Evolutionary conservation across 30 jellyfish, hydroid and myxozoan genomes (phyloP), one percentile per base, ranked within the genome.

Genomic region (Cassiopea xamachana): DNA sequence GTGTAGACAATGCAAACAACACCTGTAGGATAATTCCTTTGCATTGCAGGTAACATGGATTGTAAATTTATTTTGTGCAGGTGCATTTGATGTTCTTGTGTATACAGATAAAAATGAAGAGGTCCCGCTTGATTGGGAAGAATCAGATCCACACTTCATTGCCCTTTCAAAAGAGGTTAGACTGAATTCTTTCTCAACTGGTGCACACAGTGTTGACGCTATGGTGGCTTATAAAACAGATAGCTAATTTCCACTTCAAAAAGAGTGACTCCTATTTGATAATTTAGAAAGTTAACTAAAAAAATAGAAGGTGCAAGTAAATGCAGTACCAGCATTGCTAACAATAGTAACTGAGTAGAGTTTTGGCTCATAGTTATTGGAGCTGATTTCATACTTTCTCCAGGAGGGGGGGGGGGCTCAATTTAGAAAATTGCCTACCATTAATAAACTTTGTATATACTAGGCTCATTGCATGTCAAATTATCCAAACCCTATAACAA

Each of bases 101-200:
- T 90, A 97, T 91, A 92, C 98, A 15, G 95, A 93, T 84, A 73
- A 74, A 51, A 92, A 87, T 75, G 89, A 86, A 39, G 98, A 89
- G 61, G 86, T 90, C 60, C 98, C 98, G 8, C 87, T 83, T 27
- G 77, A 85, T 5, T 97, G 99, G 99, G 97, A 93, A 83, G 98
- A 89, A 43, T 82, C 99, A 8, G 93, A 80, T 60, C 97, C 98
- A 9, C 98, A 97, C 71, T 93, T 79, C 79, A 93, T 97, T 51
- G 90, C 98, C 44, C 90, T 89, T 48, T 87, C 98, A 27, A 85
- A 82, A 69, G 97, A 88, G 50, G 95, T 93, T 1, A 78, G 92
- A 48, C 92, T 97, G 76, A 90, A 76, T 51, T 84, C 98, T 8
- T 48, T 97, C 77, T 82, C 98, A 44, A 97, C 99, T 18, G 77